Base-by-base conservation (phyloP, 1,140 invertebrate genomes). In the Apis mellifera region DNA sequence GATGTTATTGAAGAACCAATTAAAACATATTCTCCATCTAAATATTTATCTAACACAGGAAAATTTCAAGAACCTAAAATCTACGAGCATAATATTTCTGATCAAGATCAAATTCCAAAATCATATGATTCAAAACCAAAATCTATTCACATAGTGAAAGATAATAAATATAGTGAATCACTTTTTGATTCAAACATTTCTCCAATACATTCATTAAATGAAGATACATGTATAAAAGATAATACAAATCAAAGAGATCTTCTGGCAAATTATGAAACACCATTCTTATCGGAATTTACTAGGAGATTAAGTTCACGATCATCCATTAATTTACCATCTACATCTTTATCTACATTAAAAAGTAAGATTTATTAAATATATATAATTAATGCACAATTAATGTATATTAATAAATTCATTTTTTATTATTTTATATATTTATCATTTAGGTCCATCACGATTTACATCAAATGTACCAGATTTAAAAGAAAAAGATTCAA, bases 281-380 rank as follows among this genome's bases (percentile, higher is more conserved):
- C 96, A 62, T 96, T 95, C 90, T 92, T 96, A 85, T 96, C 95
- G 83, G 96, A 95, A 86, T 96, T 96, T 82, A 96, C 96, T 5
- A 92, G 95, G 68, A 94, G 95, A 79, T 90, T 96, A 48, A 95
- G 96, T 59, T 90, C 95, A 15, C 90, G 96, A 48, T 90, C 94
- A 2, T 94, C 94, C 75, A 86, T 94, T 5, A 95, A 95, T 72
- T 82, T 93, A 66, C 89, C 91, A 12, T 78, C 90, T 21, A 69
- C 81, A 1, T 82, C 91, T 7, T 89, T 89, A 73, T 72, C 89
- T 2, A 86, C 73, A 74, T 83, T 89, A 52, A 93, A 91, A 87
- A 91, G 93, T 94, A 89, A 86, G 83, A 78, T 54, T 1, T 17
- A 26, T 64, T 52, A 55, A 19, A 23, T 71, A 21, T 42, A 11